phyloP scores from a whole-genome alignment of 2,797 vertebrate genomes.

The Gallirallus australis region DNA sequence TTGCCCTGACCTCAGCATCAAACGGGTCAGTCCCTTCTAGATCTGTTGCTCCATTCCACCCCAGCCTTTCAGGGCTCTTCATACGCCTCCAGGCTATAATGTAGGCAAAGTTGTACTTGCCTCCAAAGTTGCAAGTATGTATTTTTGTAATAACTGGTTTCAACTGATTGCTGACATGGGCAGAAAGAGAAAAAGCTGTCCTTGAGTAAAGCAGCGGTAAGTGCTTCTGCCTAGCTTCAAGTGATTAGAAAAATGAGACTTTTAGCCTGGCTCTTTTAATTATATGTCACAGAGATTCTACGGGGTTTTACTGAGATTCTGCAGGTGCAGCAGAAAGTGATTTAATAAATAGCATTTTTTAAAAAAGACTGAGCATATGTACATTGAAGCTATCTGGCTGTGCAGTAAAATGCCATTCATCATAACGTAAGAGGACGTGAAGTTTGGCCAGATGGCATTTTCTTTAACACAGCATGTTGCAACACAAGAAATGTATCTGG shows the following conservation, averaged over 20 bases:
- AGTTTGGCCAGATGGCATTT: constrained; percentile 55
- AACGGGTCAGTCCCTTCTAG: background rate
- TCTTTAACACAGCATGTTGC: constrained; percentile 31
- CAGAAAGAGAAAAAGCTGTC: constrained; percentile 52
- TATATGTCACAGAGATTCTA: constrained; percentile 56
- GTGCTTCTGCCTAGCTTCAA: constrained; percentile 60
- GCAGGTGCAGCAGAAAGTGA: constrained; percentile 65
- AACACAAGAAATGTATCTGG: constrained; percentile 1
- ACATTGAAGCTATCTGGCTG: constrained; percentile 29
- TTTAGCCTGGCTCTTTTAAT: constrained; percentile 60
- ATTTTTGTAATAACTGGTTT: constrained; percentile 18
- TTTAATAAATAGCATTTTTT: constrained; percentile 66
- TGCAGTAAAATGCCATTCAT: constrained; percentile 63
- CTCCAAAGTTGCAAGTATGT: background rate
- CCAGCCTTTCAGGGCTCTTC: background rate
- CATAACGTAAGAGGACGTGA: constrained; percentile 23
- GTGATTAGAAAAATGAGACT: constrained; percentile 71
- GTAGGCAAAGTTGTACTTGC: background rate
- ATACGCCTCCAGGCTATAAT: background rate
- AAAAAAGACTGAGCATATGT: constrained; percentile 1
- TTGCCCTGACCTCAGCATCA: background rate
- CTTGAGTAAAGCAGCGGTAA: constrained; percentile 54
- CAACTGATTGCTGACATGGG: constrained; percentile 45
- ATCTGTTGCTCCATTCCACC: background rate
- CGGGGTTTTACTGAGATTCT: constrained; percentile 49